phyloP scores from a whole-genome alignment of 2,797 vertebrate genomes.

The Gallinago stenura region DNA sequence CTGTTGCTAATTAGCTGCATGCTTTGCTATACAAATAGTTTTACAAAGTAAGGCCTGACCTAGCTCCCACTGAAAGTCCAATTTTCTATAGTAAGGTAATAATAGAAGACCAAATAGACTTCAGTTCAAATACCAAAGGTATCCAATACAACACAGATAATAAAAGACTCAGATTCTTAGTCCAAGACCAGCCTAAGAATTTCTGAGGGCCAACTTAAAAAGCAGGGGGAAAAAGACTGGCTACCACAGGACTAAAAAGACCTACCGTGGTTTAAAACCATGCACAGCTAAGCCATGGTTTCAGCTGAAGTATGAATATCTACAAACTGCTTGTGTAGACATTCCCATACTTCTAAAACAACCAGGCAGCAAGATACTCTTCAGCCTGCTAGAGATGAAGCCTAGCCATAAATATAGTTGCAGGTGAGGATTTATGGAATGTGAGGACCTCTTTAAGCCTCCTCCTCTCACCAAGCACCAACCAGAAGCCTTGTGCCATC shows the following conservation, averaged over 20 bases:
- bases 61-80: neutral
- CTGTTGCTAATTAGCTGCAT: neutral
- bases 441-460: neutral
- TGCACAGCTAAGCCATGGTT: neutral
- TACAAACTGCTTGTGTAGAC: neutral
- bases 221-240: neutral
- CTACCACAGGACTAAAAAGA: neutral
- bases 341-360: neutral
- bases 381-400: neutral
- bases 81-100: neutral
- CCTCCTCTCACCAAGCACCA: neutral
- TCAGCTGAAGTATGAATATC: neutral
- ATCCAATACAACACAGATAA: neutral
- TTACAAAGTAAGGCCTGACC: neutral
- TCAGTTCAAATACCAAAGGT: neutral
- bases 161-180: neutral
- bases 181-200: neutral
- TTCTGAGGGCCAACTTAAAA: neutral
- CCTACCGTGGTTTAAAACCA: neutral
- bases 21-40: neutral
- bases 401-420: neutral
- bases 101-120: neutral
- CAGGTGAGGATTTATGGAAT: neutral
- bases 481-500: neutral
- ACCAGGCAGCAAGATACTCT: neutral